Base-by-base conservation (phyloP, 2,888 invertebrate species). In the Coleophora flavipennella region DNA sequence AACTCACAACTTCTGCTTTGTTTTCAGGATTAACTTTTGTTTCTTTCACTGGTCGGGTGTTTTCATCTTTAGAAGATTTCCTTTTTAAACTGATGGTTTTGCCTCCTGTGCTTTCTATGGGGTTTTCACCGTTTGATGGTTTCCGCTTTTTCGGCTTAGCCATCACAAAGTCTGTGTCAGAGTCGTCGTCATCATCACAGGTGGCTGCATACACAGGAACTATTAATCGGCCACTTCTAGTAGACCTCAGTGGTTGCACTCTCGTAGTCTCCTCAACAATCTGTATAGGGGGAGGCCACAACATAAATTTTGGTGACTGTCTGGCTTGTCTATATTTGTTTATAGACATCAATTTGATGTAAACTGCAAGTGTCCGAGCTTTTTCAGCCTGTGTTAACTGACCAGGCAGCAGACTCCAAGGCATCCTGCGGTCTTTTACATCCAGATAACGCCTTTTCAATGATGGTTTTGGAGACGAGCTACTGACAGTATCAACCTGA, bases 251-350 rank as follows among this genome's bases (percentile, higher is more conserved):
- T 1, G 83, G 76, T 45, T 71, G 75, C 10, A 71, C 50, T 48
- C 75, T 69, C 2, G 70, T 63, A 28, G 77, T 62, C 51, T 78
- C 77, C 46, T 83, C 81, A 25, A 80, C 56, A 45, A 83, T 81
- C 51, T 81, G 79, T 36, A 84, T 57, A 12, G 81, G 75, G 31
- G 79, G 75, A 2, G 83, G 78, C 83, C 83, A 84, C 2, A 65
- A 53, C 7, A 68, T 64, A 53, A 81, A 76, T 31, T 64, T 71
- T 1, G 67, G 54, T 14, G 72, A 68, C 44, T 71, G 71, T 35
- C 81, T 63, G 1, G 81, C 81, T 53, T 80, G 77, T 2, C 67
- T 63, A 46, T 84, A 79, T 37, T 55, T 76, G 40, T 79, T 79
- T 28, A 81, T 61, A 9, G 83, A 77, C 79, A 81, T 78, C 13